These are phyloP conservation scores for Isurus oxyrinchus DNA, from an alignment of 2,113 vertebrate genomes.

Conservation along the genomic window DNA sequence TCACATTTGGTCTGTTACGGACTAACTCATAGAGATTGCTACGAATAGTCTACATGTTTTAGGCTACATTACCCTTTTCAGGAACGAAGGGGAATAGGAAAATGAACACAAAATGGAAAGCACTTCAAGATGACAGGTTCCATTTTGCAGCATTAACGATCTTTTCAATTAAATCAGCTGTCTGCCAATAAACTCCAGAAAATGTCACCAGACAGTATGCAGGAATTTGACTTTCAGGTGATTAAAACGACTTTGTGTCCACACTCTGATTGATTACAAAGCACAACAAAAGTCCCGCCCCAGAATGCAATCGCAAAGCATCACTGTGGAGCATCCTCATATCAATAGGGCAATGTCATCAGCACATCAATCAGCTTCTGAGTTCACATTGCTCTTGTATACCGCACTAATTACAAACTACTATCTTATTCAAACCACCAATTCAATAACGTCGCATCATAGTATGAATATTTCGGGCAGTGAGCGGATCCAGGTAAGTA, in stretches of 20 bases:
- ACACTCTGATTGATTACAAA: not conserved
- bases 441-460: not conserved
- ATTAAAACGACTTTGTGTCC: slow-evolving; percentile 8
- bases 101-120: not conserved
- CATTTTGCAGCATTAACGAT: not conserved
- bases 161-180: not conserved
- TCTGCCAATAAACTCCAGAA: not conserved
- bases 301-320: not conserved
- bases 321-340: not conserved
- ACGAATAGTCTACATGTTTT: not conserved
- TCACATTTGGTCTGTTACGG: not conserved
- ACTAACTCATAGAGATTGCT: not conserved
- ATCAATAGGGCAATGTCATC: not conserved
- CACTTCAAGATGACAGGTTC: not conserved
- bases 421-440: not conserved
- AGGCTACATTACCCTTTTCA: not conserved
- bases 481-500: not conserved
- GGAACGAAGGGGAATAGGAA: not conserved
- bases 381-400: not conserved
- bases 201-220: not conserved
- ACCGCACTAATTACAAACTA: not conserved
- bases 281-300: not conserved
- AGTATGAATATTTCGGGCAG: not conserved
- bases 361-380: not conserved
- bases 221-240: not conserved